Percentiles rank a stretch among this genome's conserved stretches.
Evolutionary conservation across 1,140 invertebrate genomes (phyloP).

Genomic region (Drosophila fuyamai): DNA sequence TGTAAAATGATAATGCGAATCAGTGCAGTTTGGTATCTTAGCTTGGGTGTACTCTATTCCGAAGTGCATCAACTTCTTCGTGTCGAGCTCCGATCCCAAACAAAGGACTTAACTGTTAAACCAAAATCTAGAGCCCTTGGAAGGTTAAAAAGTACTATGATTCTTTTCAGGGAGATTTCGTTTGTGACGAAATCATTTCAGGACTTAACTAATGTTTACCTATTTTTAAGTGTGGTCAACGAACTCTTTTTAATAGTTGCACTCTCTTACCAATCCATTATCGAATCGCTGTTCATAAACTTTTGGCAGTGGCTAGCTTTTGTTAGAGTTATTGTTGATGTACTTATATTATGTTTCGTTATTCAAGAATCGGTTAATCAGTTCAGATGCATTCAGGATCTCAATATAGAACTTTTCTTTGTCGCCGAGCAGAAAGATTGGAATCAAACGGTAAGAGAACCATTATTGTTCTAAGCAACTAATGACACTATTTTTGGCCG

Average conservation of each 20-base stretch:
- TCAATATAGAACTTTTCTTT: constrained; percentile 44
- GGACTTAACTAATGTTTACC: constrained; percentile 17
- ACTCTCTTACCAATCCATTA: constrained; percentile 18
- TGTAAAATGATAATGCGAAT: too few species aligned
- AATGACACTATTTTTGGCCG: background rate
- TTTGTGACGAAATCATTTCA: constrained; percentile 14
- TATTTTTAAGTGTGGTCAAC: constrained; percentile 13
- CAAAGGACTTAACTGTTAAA: background rate
- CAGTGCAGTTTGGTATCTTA: background rate
- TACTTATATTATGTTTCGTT: constrained; percentile 30
- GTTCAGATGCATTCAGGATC: constrained; percentile 17
- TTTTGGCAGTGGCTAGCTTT: background rate
- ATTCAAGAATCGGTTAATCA: constrained; percentile 30
- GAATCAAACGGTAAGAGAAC: constrained; percentile 36
- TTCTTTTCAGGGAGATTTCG: constrained; percentile 45
- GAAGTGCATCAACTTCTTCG: too few species aligned
- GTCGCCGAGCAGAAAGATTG: constrained; percentile 23
- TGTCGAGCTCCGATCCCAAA: background rate
- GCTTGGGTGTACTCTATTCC: background rate
- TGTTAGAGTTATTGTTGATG: constrained; percentile 30
- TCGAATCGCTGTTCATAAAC: background rate
- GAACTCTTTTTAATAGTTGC: background rate
- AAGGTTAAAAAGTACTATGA: background rate
- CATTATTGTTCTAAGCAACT: background rate
- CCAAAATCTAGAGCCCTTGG: background rate